Percentiles rank a stretch among this genome's conserved stretches.
Conservation (phyloP, 2,113 vertebrate genomes). For the Cyphomyrus discorhynchus region DNA sequence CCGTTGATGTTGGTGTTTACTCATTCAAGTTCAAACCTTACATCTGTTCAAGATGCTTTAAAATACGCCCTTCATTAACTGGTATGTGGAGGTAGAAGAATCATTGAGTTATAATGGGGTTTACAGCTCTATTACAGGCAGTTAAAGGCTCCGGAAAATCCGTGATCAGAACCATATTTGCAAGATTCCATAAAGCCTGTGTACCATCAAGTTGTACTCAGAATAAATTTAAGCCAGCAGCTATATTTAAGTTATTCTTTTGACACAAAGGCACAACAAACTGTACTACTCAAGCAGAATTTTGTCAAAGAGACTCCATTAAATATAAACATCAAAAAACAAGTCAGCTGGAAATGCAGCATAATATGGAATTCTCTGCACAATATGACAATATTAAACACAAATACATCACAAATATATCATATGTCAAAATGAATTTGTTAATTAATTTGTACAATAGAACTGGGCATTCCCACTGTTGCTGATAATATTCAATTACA, state of each 20-base stretch:
- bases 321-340: background rate
- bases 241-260: background rate
- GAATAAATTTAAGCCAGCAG: background rate
- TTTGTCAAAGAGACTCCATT: background rate
- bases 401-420: background rate
- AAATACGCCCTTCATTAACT: background rate
- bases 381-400: background rate
- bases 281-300: background rate
- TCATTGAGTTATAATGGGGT: background rate
- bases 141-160: background rate
- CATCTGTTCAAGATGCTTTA: conserved; percentile 1
- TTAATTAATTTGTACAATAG: background rate
- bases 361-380: background rate
- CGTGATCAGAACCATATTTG: background rate
- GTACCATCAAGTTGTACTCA: background rate
- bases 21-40: background rate
- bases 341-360: background rate
- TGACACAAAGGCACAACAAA: background rate
- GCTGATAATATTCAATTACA: background rate
- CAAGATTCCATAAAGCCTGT: conserved; percentile 1
- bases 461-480: background rate
- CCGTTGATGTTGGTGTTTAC: background rate
- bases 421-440: background rate
- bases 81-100: background rate
- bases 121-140: background rate